Base-by-base conservation (phyloP, 2,888 invertebrate species). In the Pseudolycoriella hygida region DNA sequence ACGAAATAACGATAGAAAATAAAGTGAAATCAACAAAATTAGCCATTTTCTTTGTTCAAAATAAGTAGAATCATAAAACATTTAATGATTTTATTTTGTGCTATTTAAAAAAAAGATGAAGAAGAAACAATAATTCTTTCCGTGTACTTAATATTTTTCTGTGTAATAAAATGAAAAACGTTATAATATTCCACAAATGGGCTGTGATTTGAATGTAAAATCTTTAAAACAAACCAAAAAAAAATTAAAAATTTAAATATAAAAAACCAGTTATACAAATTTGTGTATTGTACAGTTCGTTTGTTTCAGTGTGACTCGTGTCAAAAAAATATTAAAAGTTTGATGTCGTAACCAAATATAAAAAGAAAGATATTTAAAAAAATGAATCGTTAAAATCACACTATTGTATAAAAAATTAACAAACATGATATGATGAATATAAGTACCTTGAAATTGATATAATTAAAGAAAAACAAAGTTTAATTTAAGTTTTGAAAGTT, bases 201-300 rank as follows among this genome's bases (percentile, higher is more conserved):
- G 56, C 56, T 56, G 56, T 56, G 56, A 56, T 54, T 56, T 55
- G 54, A 54, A 52, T 53, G 53, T 53, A 52, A 51, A 50, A 53
- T 38, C 31, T 41, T 20, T 31, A 40, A 32, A 14, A 42, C 31
- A 43, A 43, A n/a, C 37, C 47, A 50, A 50, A 51, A 50, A 48
- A 45, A 47, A 50, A 47, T 49, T 41, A 52, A 50, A 50, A 48
- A 50, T 47, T 49, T 44, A 48, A 46, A 46, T 45, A 42, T 45
- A 47, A 48, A 40, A 40, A n/a, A n/a, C n/a, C 47, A 49, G 48
- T 44, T 48, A 49, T 42, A 48, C 50, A 51, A 50, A 49, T 52
- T 50, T 49, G 50, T 52, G 52, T 53, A 50, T 50, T 53, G 52
- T 53, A 53, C 52, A 52, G 51, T 51, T 53, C 50, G 50, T 53